Percentiles rank a stretch among this genome's conserved stretches.
Conservation (phyloP, 2,113 vertebrate genomes). For the Arizona elegans region DNA sequence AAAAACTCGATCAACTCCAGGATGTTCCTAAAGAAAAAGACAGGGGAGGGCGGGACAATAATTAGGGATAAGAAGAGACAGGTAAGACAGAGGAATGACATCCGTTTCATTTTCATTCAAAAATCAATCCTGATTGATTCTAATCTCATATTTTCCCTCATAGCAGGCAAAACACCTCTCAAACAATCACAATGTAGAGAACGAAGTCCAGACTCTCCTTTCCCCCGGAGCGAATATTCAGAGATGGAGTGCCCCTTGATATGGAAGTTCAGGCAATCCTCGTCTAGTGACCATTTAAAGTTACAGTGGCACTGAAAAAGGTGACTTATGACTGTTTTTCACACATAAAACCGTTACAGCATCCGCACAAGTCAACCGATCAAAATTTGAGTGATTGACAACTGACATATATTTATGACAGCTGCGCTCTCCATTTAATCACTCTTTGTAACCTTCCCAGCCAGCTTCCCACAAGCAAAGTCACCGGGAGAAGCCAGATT, state of each 20-base stretch:
- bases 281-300: neutral
- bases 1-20: slow-evolving; percentile 97
- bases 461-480: neutral
- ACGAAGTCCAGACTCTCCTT: neutral
- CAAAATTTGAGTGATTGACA: no score
- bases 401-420: no score
- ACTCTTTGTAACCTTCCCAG: neutral
- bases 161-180: neutral
- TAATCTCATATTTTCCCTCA: neutral
- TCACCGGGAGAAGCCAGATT: neutral
- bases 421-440: no score
- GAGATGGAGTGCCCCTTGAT: neutral
- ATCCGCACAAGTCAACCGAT: neutral
- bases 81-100: fast-evolving
- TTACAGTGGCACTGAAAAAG: neutral
- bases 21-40: slow-evolving; percentile 78
- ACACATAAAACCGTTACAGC: neutral
- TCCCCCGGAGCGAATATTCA: neutral
- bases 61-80: neutral
- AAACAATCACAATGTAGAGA: neutral
- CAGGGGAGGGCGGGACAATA: neutral
- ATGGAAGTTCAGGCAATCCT: neutral
- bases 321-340: neutral
- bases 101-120: neutral
- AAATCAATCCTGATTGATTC: neutral